Percentiles rank a stretch among this genome's conserved stretches.
Conservation (phyloP, 1,140 invertebrate genomes). For the Pentalonia nigronervosa region DNA sequence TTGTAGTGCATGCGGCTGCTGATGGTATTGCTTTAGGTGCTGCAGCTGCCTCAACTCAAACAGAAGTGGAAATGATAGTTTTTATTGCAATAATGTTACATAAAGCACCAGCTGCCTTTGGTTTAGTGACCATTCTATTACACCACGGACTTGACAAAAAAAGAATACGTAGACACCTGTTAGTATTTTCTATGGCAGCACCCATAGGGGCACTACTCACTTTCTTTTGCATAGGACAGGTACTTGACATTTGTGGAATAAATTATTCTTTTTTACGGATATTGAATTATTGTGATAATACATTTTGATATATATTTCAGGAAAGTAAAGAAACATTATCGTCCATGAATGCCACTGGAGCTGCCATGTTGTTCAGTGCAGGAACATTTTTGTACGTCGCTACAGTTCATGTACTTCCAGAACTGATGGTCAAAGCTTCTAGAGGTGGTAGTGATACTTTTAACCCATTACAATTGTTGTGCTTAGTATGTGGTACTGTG, state of each 20-base stretch:
- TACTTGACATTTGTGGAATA: conserved; percentile 64
- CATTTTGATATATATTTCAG: conserved; percentile 63
- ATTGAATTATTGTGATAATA: not conserved
- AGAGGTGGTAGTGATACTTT: conserved; percentile 64
- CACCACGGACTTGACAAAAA: conserved; percentile 92
- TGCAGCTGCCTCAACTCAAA: conserved; percentile 91
- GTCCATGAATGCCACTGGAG: conserved; percentile 89
- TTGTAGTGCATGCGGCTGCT: conserved; percentile 97
- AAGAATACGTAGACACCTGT: conserved; percentile 85
- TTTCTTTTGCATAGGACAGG: conserved; percentile 91
- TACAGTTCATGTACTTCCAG: conserved; percentile 96
- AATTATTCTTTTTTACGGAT: not conserved
- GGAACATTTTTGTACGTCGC: conserved; percentile 99
- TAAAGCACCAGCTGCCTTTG: conserved; percentile 98
- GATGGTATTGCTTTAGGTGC: conserved; percentile 97
- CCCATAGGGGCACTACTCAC: conserved; percentile 90
- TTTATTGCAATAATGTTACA: conserved; percentile 99
- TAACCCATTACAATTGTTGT: conserved; percentile 79
- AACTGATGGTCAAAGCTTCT: conserved; percentile 71
- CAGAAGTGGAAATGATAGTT: conserved; percentile 96
- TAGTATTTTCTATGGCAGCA: conserved; percentile 94
- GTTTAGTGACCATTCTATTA: conserved; percentile 93
- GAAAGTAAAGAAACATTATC: conserved; percentile 76
- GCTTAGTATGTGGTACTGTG: conserved; percentile 83
- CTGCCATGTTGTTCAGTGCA: conserved; percentile 98